Conservation (phyloP, 1,140 invertebrate genomes). For the Aphelenchoides besseyi region DNA sequence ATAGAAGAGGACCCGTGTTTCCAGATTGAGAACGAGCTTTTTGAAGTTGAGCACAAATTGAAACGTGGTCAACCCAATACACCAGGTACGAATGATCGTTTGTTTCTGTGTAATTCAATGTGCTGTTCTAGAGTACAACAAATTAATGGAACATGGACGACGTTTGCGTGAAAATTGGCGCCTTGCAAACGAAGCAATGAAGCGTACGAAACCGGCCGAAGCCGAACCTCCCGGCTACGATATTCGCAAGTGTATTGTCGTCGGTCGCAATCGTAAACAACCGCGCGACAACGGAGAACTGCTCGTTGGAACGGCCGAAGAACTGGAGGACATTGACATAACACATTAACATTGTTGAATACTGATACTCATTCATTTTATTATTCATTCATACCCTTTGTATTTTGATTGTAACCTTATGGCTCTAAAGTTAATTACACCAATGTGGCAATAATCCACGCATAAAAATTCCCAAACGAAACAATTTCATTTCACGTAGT, state of each 20-base stretch:
- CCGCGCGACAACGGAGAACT: background rate
- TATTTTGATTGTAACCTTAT: too few relatives aligned
- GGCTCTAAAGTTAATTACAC: too few relatives aligned
- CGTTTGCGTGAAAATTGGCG: conserved; percentile 7
- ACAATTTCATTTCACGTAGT: too few relatives aligned
- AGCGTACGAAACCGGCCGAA: background rate
- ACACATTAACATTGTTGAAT: too few relatives aligned
- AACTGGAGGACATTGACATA: background rate
- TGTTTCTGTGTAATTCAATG: background rate
- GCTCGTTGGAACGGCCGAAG: background rate
- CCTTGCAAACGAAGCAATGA: background rate
- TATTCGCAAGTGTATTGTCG: conserved; percentile 12
- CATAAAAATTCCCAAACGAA: too few relatives aligned
- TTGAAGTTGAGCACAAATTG: conserved; percentile 13
- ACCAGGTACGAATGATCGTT: background rate
- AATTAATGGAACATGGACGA: conserved; percentile 8
- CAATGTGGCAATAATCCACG: too few relatives aligned
- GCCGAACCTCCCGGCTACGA: background rate
- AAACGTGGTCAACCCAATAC: conserved; percentile 1
- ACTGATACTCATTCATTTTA: too few relatives aligned
- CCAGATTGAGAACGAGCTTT: conserved; percentile 20
- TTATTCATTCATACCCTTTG: too few relatives aligned
- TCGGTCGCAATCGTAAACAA: conserved; percentile 2
- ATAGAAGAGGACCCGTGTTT: conserved; percentile 5
- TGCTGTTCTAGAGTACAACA: background rate